Evolutionary conservation across 2,797 vertebrate species (phyloP), one percentile per base, ranked within the genome.

Genomic region (Premnoplex brunnescens): DNA sequence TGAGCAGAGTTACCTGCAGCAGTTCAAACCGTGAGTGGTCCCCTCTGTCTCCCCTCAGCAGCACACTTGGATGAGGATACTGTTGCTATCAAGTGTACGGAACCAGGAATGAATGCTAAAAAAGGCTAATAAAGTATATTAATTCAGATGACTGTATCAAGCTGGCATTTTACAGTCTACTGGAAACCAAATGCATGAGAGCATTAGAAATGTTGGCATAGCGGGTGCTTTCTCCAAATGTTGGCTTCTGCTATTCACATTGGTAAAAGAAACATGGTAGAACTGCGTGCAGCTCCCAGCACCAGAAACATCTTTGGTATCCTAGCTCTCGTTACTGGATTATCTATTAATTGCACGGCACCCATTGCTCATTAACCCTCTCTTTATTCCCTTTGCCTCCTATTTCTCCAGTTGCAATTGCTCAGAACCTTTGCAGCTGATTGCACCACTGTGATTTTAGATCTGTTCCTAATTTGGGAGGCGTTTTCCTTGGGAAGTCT

Each of bases 111-210:
- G 59, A 88, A 51, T 6, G 67, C 62, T 79, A 77, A 96, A 96
- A 96, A 94, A 95, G 89, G 91, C 89, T 93, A 91, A 89, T 88
- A 95, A 92, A 89, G 56, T 88, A 55, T 90, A 87, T 92, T 92
- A 88, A 95, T 85, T 93, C 79, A 63, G 82, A 91, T 87, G 90
- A 85, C 87, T 84, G 28, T 84, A 91, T 91, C 89, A 93, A 93
- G 73, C 91, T 97, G 94, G 82, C 90, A 92, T 96, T 95, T 97
- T 95, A 80, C 89, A 95, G 91, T 54, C 83, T 96, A 94, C 93
- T 96, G 94, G 95, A 95, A 97, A 85, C 69, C 1, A 3, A 96
- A 96, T 12, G 91, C 92, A 86, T 86, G 88, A 88, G 59, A 93
- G 76, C 76, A 86, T 89, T 96, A 67, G 94, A 95, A 94, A 93